These are phyloP conservation scores for Cebus imitator DNA, from an alignment of 2,113 vertebrate species.

Conservation along the genomic window DNA sequence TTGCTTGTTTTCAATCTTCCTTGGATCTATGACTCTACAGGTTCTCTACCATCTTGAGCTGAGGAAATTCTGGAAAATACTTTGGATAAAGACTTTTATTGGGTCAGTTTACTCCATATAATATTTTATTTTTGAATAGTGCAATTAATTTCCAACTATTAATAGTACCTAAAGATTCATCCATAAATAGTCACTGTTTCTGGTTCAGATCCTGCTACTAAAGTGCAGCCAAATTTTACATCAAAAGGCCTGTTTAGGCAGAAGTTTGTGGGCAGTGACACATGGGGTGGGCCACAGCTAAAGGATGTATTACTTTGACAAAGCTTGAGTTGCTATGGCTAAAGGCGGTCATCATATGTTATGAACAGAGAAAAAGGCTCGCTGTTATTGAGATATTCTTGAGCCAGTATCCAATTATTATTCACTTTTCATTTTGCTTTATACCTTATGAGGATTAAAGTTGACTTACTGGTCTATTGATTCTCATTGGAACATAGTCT, in stretches of 20 bases:
- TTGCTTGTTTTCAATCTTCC: not conserved
- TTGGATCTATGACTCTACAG: not conserved
- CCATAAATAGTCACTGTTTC: not conserved
- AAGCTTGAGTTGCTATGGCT: not conserved
- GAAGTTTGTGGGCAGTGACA: not conserved
- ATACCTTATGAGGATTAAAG: not conserved
- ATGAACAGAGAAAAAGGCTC: not conserved
- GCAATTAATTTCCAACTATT: not conserved
- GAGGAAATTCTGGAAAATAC: not conserved
- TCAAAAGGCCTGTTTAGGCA: not conserved
- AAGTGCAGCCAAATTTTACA: not conserved
- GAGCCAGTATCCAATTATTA: not conserved
- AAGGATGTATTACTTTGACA: not conserved
- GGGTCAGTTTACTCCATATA: not conserved
- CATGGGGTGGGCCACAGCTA: not conserved
- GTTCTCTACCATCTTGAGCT: not conserved
- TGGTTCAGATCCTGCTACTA: not conserved
- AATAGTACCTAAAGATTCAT: not conserved
- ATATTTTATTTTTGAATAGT: conserved; percentile 32
- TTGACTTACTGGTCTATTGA: not conserved
- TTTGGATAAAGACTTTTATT: not conserved
- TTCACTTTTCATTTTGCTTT: not conserved
- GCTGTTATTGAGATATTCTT: not conserved
- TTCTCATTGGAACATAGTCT: not conserved
- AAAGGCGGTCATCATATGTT: not conserved